These are phyloP conservation scores for Hemibagrus wyckioides DNA, from an alignment of 2,113 vertebrate genomes.

Conservation along the genomic window DNA sequence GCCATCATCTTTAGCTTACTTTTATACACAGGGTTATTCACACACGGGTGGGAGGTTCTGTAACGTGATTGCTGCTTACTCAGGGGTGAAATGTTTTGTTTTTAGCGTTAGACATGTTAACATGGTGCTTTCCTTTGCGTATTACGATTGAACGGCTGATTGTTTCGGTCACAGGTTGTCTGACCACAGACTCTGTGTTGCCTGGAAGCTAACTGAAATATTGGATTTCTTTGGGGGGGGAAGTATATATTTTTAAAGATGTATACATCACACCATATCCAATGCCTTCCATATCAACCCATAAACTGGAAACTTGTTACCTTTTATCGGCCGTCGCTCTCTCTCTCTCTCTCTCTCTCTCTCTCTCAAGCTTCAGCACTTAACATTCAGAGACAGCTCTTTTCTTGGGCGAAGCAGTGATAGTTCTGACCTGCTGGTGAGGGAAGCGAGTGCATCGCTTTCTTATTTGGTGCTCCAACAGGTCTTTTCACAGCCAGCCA, in stretches of 20 bases:
- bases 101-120: neutral
- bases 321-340: slow-evolving; percentile 31
- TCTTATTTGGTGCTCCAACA: slow-evolving; percentile 77
- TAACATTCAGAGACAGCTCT: slow-evolving; percentile 70
- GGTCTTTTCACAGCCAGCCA: slow-evolving; percentile 73
- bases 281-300: slow-evolving; percentile 39
- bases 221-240: neutral
- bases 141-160: neutral
- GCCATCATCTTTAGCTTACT: slow-evolving; percentile 55
- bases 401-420: slow-evolving; percentile 67
- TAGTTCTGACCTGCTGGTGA: slow-evolving; percentile 73
- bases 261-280: slow-evolving; percentile 13
- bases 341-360: slow-evolving; percentile 57
- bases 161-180: neutral
- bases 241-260: neutral
- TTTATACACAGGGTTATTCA: neutral
- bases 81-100: neutral
- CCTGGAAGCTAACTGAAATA: neutral
- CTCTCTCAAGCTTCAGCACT: slow-evolving; percentile 62
- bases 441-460: slow-evolving; percentile 53
- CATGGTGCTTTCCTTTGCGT: neutral
- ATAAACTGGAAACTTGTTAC: slow-evolving; percentile 51
- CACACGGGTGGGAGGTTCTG: neutral
- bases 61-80: neutral
- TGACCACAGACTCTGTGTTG: neutral